These are phyloP conservation scores for Carcina quercana DNA, from an alignment of 2,888 invertebrate genomes.

Conservation along the genomic window DNA sequence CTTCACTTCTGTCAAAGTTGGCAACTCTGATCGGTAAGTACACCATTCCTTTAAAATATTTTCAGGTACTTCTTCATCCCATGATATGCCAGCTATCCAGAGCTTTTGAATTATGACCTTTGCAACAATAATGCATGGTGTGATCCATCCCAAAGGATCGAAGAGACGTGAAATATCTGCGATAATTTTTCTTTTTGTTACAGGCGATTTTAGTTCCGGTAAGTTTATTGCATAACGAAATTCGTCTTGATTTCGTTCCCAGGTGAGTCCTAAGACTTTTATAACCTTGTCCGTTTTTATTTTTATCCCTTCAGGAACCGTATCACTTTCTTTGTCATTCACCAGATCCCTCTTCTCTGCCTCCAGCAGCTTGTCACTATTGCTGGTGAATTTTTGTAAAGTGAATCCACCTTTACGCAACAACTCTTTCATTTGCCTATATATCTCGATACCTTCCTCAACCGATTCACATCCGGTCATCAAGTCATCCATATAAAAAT, in stretches of 20 bases:
- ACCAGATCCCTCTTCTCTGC: background rate
- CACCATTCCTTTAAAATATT: constrained; percentile 11
- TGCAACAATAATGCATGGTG: constrained; percentile 10
- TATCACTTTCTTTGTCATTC: background rate
- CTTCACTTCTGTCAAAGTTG: background rate
- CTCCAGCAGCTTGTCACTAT: background rate
- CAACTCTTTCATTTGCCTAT: background rate
- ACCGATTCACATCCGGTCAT: constrained; percentile 12
- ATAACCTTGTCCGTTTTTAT: constrained; percentile 17
- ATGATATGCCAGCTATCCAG: constrained; percentile 16
- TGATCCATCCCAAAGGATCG: constrained; percentile 17
- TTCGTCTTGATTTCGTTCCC: constrained; percentile 11
- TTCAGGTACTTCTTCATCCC: constrained; percentile 17
- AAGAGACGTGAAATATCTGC: constrained; percentile 14
- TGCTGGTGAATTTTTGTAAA: constrained; percentile 10
- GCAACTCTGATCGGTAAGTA: constrained; percentile 8
- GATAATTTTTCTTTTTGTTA: constrained; percentile 9
- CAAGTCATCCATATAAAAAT: constrained; percentile 20
- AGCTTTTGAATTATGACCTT: constrained; percentile 19
- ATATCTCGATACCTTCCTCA: background rate
- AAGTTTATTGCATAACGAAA: constrained; percentile 5
- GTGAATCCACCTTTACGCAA: constrained; percentile 1
- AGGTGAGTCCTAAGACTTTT: constrained; percentile 20
- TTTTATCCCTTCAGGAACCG: constrained; percentile 9
- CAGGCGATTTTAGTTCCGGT: constrained; percentile 2